Percentiles rank a stretch among this genome's conserved stretches.
phyloP scores from a whole-genome alignment of 1,140 invertebrate genomes.

The Bicyclus anynana region DNA sequence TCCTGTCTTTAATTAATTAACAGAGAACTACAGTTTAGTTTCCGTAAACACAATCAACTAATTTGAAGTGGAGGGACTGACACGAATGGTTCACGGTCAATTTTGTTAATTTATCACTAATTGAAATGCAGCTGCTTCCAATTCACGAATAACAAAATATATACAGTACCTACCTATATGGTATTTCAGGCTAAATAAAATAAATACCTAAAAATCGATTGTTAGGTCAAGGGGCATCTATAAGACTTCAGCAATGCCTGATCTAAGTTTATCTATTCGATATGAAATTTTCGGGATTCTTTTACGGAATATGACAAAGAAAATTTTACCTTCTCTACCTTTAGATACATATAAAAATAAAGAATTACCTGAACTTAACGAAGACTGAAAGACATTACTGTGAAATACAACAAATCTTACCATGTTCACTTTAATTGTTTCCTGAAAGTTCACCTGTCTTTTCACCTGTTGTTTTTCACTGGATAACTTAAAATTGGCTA shows the following conservation, averaged over 20 bases:
- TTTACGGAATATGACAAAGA: too few species aligned
- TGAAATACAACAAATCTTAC: conserved; percentile 21
- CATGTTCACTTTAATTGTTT: conserved; percentile 18
- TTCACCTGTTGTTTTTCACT: not conserved
- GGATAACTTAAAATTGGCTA: conserved; percentile 3
- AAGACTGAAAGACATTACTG: not conserved
- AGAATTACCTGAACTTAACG: not conserved
- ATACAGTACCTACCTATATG: not conserved
- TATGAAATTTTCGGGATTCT: too few species aligned
- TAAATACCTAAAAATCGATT: too few species aligned
- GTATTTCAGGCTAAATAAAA: not conserved
- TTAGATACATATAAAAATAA: too few species aligned
- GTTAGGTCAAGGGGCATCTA: too few species aligned
- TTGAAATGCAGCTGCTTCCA: not conserved
- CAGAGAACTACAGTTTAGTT: not conserved
- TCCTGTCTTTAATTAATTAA: not conserved
- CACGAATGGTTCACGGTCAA: not conserved
- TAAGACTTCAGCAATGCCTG: too few species aligned
- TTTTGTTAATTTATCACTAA: not conserved
- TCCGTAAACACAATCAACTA: not conserved
- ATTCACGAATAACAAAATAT: not conserved
- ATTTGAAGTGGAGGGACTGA: not conserved
- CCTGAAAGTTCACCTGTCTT: conserved; percentile 5
- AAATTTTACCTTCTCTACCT: too few species aligned
- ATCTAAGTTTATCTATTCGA: too few species aligned